These are phyloP conservation scores for Basileuterus tristriatus DNA, from an alignment of 2,797 vertebrate genomes.

Conservation along the genomic window DNA sequence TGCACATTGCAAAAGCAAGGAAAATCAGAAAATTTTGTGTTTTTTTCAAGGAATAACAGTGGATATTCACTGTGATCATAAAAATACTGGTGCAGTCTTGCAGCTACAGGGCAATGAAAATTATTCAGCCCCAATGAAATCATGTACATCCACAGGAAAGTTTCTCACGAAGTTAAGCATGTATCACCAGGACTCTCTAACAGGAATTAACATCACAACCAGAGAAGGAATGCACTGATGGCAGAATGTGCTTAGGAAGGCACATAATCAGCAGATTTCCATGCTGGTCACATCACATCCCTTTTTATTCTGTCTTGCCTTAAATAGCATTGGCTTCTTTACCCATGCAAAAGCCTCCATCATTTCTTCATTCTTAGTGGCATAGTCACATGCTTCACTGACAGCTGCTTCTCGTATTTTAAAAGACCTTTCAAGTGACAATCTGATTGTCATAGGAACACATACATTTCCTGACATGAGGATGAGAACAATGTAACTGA, in stretches of 20 bases:
- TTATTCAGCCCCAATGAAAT: neutral
- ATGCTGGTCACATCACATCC: neutral
- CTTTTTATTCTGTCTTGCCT: neutral
- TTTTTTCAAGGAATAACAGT: neutral
- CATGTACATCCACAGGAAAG: neutral
- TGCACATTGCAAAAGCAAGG: conserved; percentile 42
- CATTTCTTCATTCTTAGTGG: neutral
- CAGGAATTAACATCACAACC: neutral
- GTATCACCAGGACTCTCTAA: neutral
- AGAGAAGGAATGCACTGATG: neutral
- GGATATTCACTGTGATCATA: neutral
- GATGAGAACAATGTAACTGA: neutral
- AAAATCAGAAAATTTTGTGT: conserved; percentile 32
- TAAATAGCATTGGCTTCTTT: neutral
- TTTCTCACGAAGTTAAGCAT: neutral
- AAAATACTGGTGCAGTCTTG: neutral
- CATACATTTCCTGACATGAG: neutral
- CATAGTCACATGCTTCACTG: neutral
- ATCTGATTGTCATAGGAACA: neutral
- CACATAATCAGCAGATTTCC: neutral
- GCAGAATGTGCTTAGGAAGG: neutral
- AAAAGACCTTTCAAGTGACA: neutral
- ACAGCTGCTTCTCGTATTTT: neutral
- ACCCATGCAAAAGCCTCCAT: neutral
- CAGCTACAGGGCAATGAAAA: neutral